Conservation (phyloP, 2,888 invertebrate genomes). For the Tiliacea aurago region DNA sequence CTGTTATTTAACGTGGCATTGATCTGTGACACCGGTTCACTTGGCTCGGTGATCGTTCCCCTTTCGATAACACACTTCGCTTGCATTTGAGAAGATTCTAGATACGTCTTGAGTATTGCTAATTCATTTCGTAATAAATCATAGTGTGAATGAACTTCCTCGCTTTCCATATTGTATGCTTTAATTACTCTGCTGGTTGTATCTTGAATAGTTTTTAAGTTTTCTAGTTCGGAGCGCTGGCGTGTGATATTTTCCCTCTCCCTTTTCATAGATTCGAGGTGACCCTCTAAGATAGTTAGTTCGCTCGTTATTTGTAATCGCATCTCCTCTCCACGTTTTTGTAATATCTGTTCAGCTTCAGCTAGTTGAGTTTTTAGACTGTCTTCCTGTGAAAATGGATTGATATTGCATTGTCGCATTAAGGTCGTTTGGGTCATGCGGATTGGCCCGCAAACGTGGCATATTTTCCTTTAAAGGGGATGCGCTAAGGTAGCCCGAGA, state of each 20-base stretch:
- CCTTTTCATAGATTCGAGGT: constrained; percentile 77
- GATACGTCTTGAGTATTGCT: constrained; percentile 72
- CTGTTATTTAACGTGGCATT: constrained; percentile 76
- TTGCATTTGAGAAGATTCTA: constrained; percentile 71
- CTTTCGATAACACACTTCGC: constrained; percentile 76
- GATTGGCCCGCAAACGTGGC: background rate
- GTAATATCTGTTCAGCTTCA: constrained; percentile 78
- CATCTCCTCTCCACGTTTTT: constrained; percentile 82
- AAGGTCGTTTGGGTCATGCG: background rate
- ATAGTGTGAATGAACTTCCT: constrained; percentile 73
- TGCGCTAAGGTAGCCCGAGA: too few relatives aligned
- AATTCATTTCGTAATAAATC: constrained; percentile 79
- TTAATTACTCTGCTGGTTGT: constrained; percentile 39
- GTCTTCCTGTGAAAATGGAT: constrained; percentile 75
- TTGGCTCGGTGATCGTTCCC: constrained; percentile 74
- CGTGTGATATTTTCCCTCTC: constrained; percentile 79
- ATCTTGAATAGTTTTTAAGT: constrained; percentile 43
- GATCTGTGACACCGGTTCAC: constrained; percentile 58
- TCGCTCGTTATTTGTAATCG: constrained; percentile 80
- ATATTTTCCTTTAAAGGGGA: background rate
- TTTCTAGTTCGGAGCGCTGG: constrained; percentile 72
- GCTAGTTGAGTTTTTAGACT: constrained; percentile 77
- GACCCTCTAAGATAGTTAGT: constrained; percentile 75
- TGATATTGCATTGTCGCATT: background rate
- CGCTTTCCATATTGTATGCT: constrained; percentile 60